Base-by-base conservation (phyloP, 2,888 invertebrate genomes). In the Steinernema scapterisci region DNA sequence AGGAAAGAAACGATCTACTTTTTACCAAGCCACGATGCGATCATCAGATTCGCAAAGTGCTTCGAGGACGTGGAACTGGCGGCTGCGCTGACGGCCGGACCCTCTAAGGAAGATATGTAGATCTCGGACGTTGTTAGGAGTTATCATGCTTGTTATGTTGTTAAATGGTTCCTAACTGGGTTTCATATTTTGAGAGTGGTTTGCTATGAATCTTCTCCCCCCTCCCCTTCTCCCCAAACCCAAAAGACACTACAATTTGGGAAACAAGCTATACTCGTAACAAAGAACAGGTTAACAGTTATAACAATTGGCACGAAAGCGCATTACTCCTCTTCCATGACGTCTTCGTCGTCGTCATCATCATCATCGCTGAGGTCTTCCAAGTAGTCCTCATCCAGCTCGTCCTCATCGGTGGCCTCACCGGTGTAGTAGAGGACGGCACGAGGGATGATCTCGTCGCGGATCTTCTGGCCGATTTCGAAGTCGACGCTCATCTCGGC, bases 341-440 rank as follows among this genome's bases (percentile, higher is more conserved):
- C 19, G 23, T 9, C 52, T 2, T 63, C 27, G 16, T 63, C 63
- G 27, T 56, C 56, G 44, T 56, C 74, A 16, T 75, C 75, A 11
- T 44, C 70, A 31, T 31, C 31, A 3, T 71, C 75, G 70, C 75
- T 54, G 0, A 23, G 23, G 21, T 74, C 74, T 16, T 73, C 48
- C 48, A 48, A n/a, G 48, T 19, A 2, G 16, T 63, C 75, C n/a
- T 76, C 19, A 16, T 76, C 76, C 11, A 46, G 48, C 38, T n/a
- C 63, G 13, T 48, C 48, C 9, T 45, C 38, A n/a, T 76, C 75
- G 48, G 13, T 38, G 38, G 54, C 16, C 31, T 76, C 76, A 71
- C 76, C 76, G 43, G 76, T 76, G 46, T 63, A 76, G 72, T 72
- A 76, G 25, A 76, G 63, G 1, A 75, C 75, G 16, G 76, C 76